Base-by-base conservation (phyloP, 2,888 invertebrate genomes). In the Nymphalis polychloros region DNA sequence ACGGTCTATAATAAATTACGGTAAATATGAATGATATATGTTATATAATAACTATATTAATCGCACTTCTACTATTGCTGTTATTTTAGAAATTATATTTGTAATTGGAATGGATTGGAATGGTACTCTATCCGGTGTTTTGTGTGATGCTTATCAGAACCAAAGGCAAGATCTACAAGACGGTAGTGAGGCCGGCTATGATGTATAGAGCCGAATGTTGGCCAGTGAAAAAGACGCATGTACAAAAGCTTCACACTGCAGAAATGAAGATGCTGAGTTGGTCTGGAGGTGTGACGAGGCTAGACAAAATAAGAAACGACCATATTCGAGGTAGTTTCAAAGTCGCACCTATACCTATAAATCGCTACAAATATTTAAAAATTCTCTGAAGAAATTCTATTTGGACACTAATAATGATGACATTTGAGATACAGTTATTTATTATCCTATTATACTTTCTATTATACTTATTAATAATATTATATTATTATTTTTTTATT, bases 1-100 rank as follows among this genome's bases (percentile, higher is more conserved):
- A 82, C 78, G 76, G 73, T 69, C 55, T 49, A 52, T 55, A 62
- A 63, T 69, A 61, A 69, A 71, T 72, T 72, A 69, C 65, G 50
- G 67, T 63, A 23, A 64, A 66, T 68, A 64, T 60, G 49, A 60
- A 66, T 67, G 66, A 60, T 67, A 67, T 63, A 61, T 59, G 63
- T 70, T 63, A 65, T 66, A 68, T 61, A 66, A 52, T 73, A 65
- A 66, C 57, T 53, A 61, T 68, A 57, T 64, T 66, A n/a, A 48
- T 69, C 23, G 16, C 27, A 35, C 8, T 35, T 8, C 35, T 41
- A 41, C 13, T 13, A 4, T 41, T 41, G 4, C 16, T n/a, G 17
- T 2, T 27, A 8, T n/a, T 5, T 35, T 6, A 31, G 55, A 31
- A 55, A 55, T 52, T 27, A 52, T 55, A 7, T 55, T n/a, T 27